Conservation (phyloP, 2,113 vertebrate genomes). For the Pongo abelii region DNA sequence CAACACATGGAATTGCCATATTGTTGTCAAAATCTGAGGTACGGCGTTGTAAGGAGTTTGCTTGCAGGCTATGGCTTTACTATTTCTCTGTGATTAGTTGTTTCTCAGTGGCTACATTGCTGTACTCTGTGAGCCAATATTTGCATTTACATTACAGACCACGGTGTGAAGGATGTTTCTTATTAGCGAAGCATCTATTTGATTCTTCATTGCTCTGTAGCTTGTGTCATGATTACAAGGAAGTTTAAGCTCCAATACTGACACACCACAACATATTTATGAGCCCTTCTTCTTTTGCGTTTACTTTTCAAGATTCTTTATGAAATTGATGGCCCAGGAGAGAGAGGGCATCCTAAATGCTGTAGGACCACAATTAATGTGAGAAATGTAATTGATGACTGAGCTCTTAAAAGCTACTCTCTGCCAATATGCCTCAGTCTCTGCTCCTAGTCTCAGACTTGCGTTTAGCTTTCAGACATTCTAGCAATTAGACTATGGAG, state of each 20-base stretch:
- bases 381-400: not conserved
- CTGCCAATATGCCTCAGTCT: not conserved
- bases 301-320: not conserved
- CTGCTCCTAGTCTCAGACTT: not conserved
- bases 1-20: slow-evolving; percentile 2
- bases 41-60: not conserved
- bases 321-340: not conserved
- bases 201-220: not conserved
- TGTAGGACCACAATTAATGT: not conserved
- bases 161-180: not conserved
- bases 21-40: slow-evolving; percentile 28
- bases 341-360: not conserved
- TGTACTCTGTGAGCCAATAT: not conserved
- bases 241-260: not conserved
- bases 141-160: not conserved
- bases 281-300: not conserved
- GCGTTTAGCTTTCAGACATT: not conserved
- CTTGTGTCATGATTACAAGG: not conserved
- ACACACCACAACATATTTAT: not conserved
- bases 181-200: not conserved
- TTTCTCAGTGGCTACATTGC: not conserved
- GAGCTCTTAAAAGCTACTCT: not conserved
- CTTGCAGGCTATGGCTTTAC: not conserved
- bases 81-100: not conserved
- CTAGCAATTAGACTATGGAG: not conserved